Conservation (phyloP, 92 coral and sea anemone species). For the Paramuricea clavata region DNA sequence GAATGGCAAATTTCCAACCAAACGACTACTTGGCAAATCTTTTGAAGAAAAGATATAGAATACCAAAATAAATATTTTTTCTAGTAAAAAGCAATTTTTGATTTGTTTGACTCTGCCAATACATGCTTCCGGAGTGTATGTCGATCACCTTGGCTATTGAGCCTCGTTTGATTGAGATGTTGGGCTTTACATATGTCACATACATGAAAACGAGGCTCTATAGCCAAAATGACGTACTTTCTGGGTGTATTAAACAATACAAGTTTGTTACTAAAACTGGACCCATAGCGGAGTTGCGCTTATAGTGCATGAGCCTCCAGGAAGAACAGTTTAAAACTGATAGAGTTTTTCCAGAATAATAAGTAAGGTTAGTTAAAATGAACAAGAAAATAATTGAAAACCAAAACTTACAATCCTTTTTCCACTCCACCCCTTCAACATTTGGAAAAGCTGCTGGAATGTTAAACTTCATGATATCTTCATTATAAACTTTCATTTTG, state of each 20-base stretch:
- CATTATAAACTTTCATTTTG: constrained; percentile 81
- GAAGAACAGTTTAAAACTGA: too few relatives aligned
- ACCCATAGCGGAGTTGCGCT: too few relatives aligned
- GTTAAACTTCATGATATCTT: constrained; percentile 90
- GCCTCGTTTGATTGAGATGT: too few relatives aligned
- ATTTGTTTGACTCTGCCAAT: too few relatives aligned
- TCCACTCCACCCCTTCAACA: constrained; percentile 80
- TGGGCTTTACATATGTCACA: too few relatives aligned
- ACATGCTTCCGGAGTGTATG: too few relatives aligned
- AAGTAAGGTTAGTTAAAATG: neutral
- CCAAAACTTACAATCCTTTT: constrained; percentile 69
- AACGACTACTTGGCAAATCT: constrained; percentile 92
- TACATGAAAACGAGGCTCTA: too few relatives aligned
- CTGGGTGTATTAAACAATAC: too few relatives aligned
- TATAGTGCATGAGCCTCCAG: too few relatives aligned
- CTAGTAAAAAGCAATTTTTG: neutral
- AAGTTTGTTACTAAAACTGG: too few relatives aligned
- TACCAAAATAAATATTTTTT: neutral
- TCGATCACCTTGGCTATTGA: too few relatives aligned
- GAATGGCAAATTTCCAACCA: constrained; percentile 97
- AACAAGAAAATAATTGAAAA: neutral
- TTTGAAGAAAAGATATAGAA: neutral
- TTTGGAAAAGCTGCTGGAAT: constrained; percentile 87
- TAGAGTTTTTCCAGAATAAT: neutral
- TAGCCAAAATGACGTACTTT: too few relatives aligned